A percentile compares a stretch with the other conserved stretches of the same genome.
These are phyloP conservation scores for Emesis furor DNA, from an alignment of 2,888 invertebrate species.

Conservation along the genomic window DNA sequence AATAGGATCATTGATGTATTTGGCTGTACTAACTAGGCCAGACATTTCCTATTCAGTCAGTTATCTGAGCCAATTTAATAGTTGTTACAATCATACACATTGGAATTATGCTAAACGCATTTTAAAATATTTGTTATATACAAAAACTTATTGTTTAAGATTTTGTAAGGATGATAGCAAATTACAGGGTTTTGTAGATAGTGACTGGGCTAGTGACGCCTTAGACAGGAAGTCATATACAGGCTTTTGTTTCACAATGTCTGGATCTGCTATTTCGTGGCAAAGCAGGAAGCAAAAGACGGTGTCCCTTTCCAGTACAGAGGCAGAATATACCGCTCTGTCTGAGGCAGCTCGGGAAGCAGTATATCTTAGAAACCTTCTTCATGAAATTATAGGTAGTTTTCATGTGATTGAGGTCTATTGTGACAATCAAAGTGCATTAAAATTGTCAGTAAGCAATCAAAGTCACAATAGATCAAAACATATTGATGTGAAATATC, in stretches of 20 bases:
- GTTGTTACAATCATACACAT: constrained; percentile 39
- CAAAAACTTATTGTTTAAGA: constrained; percentile 47
- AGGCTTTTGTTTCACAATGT: constrained; percentile 39
- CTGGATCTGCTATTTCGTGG: constrained; percentile 53
- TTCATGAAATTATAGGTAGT: constrained; percentile 49
- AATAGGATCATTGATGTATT: constrained; percentile 31
- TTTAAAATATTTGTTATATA: constrained; percentile 50
- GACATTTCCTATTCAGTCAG: constrained; percentile 35
- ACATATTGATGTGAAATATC: background rate
- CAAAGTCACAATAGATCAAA: constrained; percentile 43
- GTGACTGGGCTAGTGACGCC: constrained; percentile 38
- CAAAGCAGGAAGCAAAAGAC: constrained; percentile 51
- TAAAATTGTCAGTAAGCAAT: constrained; percentile 47
- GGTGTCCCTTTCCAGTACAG: constrained; percentile 41
- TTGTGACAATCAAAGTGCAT: constrained; percentile 37
- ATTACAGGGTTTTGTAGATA: constrained; percentile 50
- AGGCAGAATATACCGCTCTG: constrained; percentile 53
- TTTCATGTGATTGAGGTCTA: constrained; percentile 6
- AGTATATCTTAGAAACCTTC: constrained; percentile 31
- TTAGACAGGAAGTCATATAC: constrained; percentile 59
- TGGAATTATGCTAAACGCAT: constrained; percentile 50
- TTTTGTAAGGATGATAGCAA: constrained; percentile 37
- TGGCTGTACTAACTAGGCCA: constrained; percentile 35
- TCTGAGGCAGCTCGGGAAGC: constrained; percentile 43
- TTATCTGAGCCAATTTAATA: constrained; percentile 63